Evolutionary conservation across 2,113 vertebrate genomes (phyloP), one percentile per base, ranked within the genome.

Genomic region (Trogon surrucura): DNA sequence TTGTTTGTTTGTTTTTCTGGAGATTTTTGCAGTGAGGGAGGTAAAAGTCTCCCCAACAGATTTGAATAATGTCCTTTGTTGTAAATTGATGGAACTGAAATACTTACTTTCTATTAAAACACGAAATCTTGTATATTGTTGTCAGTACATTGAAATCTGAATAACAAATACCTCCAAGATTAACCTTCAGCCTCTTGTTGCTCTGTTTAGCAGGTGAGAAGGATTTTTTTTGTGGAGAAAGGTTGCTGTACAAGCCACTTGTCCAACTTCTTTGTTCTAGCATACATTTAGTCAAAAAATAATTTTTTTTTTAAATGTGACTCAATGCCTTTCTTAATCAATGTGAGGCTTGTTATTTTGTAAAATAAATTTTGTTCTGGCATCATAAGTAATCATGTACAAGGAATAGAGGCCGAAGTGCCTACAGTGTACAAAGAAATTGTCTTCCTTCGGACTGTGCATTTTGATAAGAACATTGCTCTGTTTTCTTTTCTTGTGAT

Each of bases 301-400:
- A 45, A 10, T 50, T 64, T 4, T 22, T 29, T 45, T 7, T 71
- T 56, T 61, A 6, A 1, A 51, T 48, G 5, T 58, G 14, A 78
- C 64, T 14, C 19, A 73, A 32, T 70, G 15, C 2, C 18, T 73
- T 5, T 89, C 75, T 88, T 70, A 85, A 57, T 54, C 51, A 64
- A 21, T 21, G 8, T 23, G 5, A 67, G 13, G 29, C 5, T 13
- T 73, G 38, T 45, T 15, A 13, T 70, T 84, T 89, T 70, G 13
- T 48, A 50, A 61, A 91, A 65, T 34, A 71, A 47, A 3, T 62
- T 78, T 27, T 73, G 1, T 70, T 86, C 14, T 48, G 50, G 29
- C 17, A n/a, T 5, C 1, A 1, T 30, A 45, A 71, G 25, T 38
- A 11, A 56, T 11, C 44, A 4, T n/a, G 8, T 58, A 50, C 0